Evolutionary conservation across 2,113 vertebrate species (phyloP).

Genomic region (Zingel zingel): DNA sequence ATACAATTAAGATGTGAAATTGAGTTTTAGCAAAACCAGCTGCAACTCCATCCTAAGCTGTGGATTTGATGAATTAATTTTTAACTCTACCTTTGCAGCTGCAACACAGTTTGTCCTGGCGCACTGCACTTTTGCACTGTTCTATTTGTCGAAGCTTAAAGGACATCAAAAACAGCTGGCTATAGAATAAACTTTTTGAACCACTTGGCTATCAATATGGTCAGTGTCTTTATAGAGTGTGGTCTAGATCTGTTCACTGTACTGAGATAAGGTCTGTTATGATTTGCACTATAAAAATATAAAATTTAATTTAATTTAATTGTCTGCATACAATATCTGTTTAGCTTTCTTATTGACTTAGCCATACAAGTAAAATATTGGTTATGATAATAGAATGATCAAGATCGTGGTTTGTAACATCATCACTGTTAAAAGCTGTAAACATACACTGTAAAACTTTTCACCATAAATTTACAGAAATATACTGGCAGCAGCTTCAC

Average conservation of each 20-base stretch:
- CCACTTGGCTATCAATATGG: conserved; percentile 34
- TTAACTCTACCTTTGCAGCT: conserved; percentile 15
- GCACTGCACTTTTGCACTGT: neutral
- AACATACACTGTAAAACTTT: neutral
- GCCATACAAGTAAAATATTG: conserved; percentile 7
- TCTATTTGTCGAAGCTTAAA: conserved; percentile 28
- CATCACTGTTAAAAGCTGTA: neutral
- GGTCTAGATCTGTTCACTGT: too few relatives aligned
- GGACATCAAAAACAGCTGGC: conserved; percentile 26
- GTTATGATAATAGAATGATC: conserved; percentile 1
- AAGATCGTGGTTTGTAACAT: neutral
- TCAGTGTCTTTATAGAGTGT: neutral
- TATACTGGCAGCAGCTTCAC: too few relatives aligned
- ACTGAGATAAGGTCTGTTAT: too few relatives aligned
- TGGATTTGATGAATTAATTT: neutral
- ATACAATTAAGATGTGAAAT: neutral
- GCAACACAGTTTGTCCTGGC: neutral
- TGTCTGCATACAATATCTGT: neutral
- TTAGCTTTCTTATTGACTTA: neutral
- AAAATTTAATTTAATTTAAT: too few relatives aligned
- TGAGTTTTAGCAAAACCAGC: neutral
- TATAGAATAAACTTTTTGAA: conserved; percentile 3
- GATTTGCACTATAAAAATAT: too few relatives aligned
- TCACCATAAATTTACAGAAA: too few relatives aligned
- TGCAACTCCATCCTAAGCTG: neutral